These are phyloP conservation scores for Phalacrocorax brasilianus DNA, from an alignment of 2,113 vertebrate genomes.

Conservation along the genomic window DNA sequence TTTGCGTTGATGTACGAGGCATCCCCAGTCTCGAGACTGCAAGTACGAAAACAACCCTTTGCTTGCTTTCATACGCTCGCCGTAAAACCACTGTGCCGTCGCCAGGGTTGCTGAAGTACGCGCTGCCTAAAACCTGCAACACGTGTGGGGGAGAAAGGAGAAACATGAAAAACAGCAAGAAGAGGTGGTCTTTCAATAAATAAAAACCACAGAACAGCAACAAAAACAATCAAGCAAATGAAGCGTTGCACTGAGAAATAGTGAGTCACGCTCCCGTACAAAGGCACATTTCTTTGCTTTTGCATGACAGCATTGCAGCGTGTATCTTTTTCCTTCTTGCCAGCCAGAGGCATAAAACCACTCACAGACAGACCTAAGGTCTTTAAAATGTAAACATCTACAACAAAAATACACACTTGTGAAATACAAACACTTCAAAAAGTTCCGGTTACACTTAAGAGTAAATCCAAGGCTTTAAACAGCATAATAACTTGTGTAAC, in stretches of 20 bases:
- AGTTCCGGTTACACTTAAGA: constrained; percentile 38
- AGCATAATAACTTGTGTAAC: not conserved
- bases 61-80: fast-evolving
- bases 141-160: not conserved
- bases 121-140: not conserved
- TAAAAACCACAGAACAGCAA: not conserved
- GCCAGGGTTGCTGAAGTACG: not conserved
- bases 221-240: constrained; percentile 26
- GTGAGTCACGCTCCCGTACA: constrained; percentile 35
- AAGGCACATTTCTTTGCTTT: constrained; percentile 54
- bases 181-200: constrained; percentile 5
- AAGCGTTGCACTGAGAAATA: constrained; percentile 22
- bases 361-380: not conserved
- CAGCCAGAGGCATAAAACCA: constrained; percentile 62
- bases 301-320: constrained; percentile 42
- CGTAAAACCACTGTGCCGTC: not conserved
- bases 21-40: not conserved
- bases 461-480: not conserved
- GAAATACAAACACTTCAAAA: constrained; percentile 12
- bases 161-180: not conserved
- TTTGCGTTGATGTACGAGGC: fast-evolving
- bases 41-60: not conserved
- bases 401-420: constrained; percentile 21
- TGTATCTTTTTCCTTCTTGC: constrained; percentile 52
- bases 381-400: constrained; percentile 42